Evolutionary conservation across 2,888 invertebrate genomes (phyloP), one percentile per base, ranked within the genome.

Genomic region (Marronus borbonicus): DNA sequence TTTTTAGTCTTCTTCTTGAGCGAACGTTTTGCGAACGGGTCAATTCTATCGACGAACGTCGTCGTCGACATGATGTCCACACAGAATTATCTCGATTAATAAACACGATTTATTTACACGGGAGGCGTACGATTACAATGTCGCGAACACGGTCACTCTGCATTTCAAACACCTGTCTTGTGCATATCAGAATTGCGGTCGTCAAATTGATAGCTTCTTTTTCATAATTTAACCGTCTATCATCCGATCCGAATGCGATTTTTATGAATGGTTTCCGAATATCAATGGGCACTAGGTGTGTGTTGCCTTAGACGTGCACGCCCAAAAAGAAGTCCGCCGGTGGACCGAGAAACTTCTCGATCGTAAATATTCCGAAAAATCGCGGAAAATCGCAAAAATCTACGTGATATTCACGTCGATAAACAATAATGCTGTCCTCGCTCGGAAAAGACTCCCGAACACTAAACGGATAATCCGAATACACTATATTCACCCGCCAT

Each of bases 21-120:
- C 87, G 98, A 98, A 89, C 98, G 94, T 92, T 98, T 99, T 86
- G 97, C 96, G 91, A 99, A 99, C 87, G 99, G 99, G 93, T 99
- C 99, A 92, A 99, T 98, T 91, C 98, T 96, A 93, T 99, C 98
- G 91, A 98, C 98, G 93, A 98, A 97, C 90, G 96, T 94, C 90
- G 96, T 94, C 91, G 94, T 94, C 91, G 95, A 94, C 93, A 92
- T 93, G 65, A 52, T 78, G 79, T 76, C 76, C 76, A 72, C 70
- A 55, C 55, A 10, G 50, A 24, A 62, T 64, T 70, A 50, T 64
- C 66, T 66, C 77, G 69, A 39, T 49, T 69, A 77, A 70, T 58
- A 65, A 64, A 74, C 70, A 72, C 77, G 72, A 74, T 69, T 78
- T 82, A 82, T 82, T 81, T 81, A 82, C 82, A 81, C 79, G 62